Evolutionary conservation across 2,888 invertebrate species (phyloP), one percentile per base, ranked within the genome.

Genomic region (Willowsia nigromaculata): DNA sequence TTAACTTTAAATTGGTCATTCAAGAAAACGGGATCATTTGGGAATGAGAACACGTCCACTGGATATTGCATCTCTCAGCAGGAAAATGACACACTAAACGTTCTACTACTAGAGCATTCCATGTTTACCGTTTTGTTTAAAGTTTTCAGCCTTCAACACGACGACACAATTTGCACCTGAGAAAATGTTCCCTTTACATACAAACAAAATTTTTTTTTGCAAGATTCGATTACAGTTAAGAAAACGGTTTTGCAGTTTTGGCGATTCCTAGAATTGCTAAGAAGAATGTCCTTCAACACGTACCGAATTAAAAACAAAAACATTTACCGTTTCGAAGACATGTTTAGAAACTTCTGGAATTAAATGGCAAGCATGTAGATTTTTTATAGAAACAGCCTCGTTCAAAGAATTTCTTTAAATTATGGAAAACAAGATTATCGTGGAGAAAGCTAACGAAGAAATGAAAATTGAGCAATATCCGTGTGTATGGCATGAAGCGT

Each of bases 341-440:
- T n/a, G n/a, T n/a, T n/a, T n/a, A n/a, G n/a, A n/a, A n/a, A n/a
- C n/a, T n/a, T n/a, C n/a, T n/a, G n/a, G n/a, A n/a, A n/a, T n/a
- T n/a, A n/a, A 74, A 74, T 13, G 74, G 9, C 43, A 47, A 15
- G 7, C n/a, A n/a, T n/a, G n/a, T n/a, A n/a, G n/a, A n/a, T n/a
- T n/a, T n/a, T n/a, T n/a, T n/a, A n/a, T n/a, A n/a, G n/a, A n/a
- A n/a, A n/a, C n/a, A 25, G n/a, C n/a, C 50, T 50, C 50, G 25
- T n/a, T n/a, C 56, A 9, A 6, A 40, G 59, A 25, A 43, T 81
- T 43, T 25, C 62, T n/a, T 59, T 59, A 47, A 81, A 81, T 81
- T 81, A 81, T 62, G 81, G 62, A 59, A 62, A 43, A 22, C 40
- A 80, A 56, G 37, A 59, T 80, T 80, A 80, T 59, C 56, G 59